A percentile compares a stretch with the other conserved stretches of the same genome.
Conservation (phyloP, 2,797 vertebrate genomes). For the Coccyzus lansbergi region DNA sequence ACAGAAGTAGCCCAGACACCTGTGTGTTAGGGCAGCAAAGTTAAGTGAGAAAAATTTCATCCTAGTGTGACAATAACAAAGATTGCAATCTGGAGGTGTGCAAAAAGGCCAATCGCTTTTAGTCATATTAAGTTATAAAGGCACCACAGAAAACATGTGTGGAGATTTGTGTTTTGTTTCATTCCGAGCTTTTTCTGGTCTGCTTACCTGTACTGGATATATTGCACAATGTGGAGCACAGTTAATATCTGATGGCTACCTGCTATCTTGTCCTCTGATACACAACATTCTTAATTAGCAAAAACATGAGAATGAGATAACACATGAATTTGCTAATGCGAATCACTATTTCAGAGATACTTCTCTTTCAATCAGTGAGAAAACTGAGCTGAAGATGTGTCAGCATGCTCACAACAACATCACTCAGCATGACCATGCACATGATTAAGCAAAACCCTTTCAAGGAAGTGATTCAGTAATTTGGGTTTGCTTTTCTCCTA, state of each 20-base stretch:
- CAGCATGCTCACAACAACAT: neutral
- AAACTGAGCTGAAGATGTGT: neutral
- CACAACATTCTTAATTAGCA: neutral
- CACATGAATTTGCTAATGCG: neutral
- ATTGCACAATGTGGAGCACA: neutral
- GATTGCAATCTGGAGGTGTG: neutral
- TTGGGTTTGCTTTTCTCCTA: slow-evolving; percentile 4
- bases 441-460: neutral
- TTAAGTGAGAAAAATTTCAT: neutral
- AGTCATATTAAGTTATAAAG: neutral
- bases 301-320: neutral
- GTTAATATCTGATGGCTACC: neutral
- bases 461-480: slow-evolving; percentile 17
- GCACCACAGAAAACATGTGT: neutral
- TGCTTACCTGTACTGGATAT: neutral
- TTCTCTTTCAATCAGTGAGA: neutral
- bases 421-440: neutral
- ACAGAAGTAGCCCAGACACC: neutral
- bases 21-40: neutral
- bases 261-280: neutral
- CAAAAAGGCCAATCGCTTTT: neutral
- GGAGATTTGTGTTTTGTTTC: neutral
- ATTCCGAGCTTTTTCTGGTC: neutral
- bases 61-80: neutral
- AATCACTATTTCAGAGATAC: neutral